phyloP scores from a whole-genome alignment of 2,888 invertebrate species.

The Philhelius pedissequus region DNA sequence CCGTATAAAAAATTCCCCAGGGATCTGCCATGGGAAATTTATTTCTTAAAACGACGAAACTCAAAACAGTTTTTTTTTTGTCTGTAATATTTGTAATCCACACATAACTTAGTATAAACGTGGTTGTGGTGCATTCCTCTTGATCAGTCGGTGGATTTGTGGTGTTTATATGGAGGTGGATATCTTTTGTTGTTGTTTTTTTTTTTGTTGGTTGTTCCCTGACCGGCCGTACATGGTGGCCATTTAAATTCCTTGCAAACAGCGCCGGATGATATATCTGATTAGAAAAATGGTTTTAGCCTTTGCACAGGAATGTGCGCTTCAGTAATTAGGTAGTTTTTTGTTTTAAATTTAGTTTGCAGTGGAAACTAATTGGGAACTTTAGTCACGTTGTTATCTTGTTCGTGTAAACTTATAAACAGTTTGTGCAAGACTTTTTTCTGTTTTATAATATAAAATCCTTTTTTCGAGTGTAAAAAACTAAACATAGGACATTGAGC shows the following conservation, averaged over 20 bases:
- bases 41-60: background rate
- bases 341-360: background rate
- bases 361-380: slow-evolving; percentile 38
- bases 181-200: slow-evolving; percentile 38
- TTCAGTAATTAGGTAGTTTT: slow-evolving; percentile 37
- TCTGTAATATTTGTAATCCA: slow-evolving; percentile 20
- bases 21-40: slow-evolving; percentile 30
- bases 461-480: no score
- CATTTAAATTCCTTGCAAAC: slow-evolving; percentile 56
- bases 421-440: background rate
- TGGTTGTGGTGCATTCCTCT: slow-evolving; percentile 41
- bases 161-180: slow-evolving; percentile 9
- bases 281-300: slow-evolving; percentile 42
- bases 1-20: slow-evolving; percentile 1
- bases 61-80: background rate
- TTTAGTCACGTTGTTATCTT: slow-evolving; percentile 21
- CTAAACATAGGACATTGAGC: no score
- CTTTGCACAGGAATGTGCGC: slow-evolving; percentile 19
- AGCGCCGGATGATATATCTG: slow-evolving; percentile 34
- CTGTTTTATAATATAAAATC: no score
- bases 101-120: slow-evolving; percentile 15
- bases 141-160: background rate
- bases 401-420: background rate
- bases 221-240: slow-evolving; percentile 44
- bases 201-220: slow-evolving; percentile 15